Conservation (phyloP, 2,888 invertebrate genomes). For the Pantelozetes paolii region DNA sequence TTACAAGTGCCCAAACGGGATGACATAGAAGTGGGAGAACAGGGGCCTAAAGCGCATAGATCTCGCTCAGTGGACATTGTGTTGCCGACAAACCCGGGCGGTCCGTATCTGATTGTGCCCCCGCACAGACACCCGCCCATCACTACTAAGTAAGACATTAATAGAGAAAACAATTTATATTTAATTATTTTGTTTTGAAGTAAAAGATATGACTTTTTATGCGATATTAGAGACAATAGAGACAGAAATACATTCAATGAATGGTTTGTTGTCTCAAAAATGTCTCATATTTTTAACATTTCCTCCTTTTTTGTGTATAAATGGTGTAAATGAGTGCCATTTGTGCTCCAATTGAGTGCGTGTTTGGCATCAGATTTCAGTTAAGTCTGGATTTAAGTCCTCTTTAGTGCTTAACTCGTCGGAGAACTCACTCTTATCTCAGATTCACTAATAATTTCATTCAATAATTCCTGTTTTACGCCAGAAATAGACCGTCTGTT, state of each 20-base stretch:
- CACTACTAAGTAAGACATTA: slow-evolving; percentile 42
- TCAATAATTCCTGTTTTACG: background rate
- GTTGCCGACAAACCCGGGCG: slow-evolving; percentile 64
- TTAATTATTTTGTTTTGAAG: background rate
- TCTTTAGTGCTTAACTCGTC: slow-evolving; percentile 1
- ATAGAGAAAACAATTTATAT: background rate
- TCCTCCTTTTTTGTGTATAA: slow-evolving; percentile 9
- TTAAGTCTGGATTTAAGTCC: slow-evolving; percentile 9
- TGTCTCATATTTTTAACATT: background rate
- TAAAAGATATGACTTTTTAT: background rate
- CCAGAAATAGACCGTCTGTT: background rate
- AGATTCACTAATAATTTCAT: slow-evolving; percentile 15
- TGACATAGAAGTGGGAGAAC: slow-evolving; percentile 55
- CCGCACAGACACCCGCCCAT: slow-evolving; percentile 40
- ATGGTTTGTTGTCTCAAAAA: background rate
- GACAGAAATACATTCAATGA: slow-evolving; percentile 3
- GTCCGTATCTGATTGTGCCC: slow-evolving; percentile 42
- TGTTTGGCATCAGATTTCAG: slow-evolving; percentile 22
- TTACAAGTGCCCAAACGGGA: slow-evolving; percentile 56
- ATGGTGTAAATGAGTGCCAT: slow-evolving; percentile 31
- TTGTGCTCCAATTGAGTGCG: background rate
- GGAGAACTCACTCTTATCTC: background rate
- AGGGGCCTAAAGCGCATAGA: slow-evolving; percentile 55
- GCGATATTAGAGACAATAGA: background rate
- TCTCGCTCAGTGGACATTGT: slow-evolving; percentile 83